These are phyloP conservation scores for Glyptemys insculpta DNA, from an alignment of 2,797 vertebrate genomes.

Conservation along the genomic window DNA sequence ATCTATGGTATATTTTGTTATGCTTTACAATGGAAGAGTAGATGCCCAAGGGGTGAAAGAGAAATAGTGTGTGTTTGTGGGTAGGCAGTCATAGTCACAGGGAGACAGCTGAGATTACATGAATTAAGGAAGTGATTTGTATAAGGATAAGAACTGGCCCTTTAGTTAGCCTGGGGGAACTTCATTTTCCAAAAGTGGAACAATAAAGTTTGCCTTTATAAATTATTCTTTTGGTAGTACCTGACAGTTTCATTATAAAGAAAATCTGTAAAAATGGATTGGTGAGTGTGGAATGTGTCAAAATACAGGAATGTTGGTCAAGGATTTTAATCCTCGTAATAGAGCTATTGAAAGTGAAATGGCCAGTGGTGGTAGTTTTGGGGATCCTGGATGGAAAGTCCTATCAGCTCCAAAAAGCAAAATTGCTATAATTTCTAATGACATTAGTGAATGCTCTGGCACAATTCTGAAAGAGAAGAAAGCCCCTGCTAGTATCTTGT, in stretches of 20 bases:
- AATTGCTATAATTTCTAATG: slow-evolving; percentile 7
- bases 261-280: neutral
- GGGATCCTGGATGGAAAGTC: neutral
- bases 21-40: too few species aligned
- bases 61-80: too few species aligned
- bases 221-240: neutral
- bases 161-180: neutral
- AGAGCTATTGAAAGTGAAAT: neutral
- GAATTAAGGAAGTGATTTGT: neutral
- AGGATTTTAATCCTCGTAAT: neutral
- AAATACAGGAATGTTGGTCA: neutral
- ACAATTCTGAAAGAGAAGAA: neutral
- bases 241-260: slow-evolving; percentile 4
- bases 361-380: neutral
- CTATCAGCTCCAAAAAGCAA: slow-evolving; percentile 1
- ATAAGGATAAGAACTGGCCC: neutral
- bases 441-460: neutral
- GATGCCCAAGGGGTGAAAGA: too few species aligned
- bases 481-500: neutral
- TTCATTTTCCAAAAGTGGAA: neutral
- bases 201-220: slow-evolving; percentile 12
- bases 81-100: too few species aligned
- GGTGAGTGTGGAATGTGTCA: slow-evolving; percentile 17
- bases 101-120: neutral
- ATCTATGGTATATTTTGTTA: too few species aligned